Percentiles rank a stretch among this genome's conserved stretches.
These are phyloP conservation scores for Saccostrea cuccullata DNA, from an alignment of 1,140 invertebrate species.

Conservation along the genomic window DNA sequence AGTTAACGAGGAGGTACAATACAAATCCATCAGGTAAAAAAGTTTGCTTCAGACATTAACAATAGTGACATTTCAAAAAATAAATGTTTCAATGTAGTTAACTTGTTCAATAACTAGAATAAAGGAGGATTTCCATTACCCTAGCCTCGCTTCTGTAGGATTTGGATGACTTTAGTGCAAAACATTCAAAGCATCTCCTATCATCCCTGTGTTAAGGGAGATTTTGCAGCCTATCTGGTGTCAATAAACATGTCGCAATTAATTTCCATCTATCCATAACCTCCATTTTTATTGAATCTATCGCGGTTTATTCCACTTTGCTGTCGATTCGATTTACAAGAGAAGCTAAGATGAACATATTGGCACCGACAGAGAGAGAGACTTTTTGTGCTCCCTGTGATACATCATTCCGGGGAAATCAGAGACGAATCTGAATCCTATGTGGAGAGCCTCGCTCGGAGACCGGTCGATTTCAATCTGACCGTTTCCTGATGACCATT, in stretches of 20 bases:
- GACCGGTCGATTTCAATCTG: background rate
- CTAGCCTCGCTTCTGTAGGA: background rate
- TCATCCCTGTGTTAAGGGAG: background rate
- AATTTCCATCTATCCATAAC: constrained; percentile 23
- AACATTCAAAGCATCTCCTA: background rate
- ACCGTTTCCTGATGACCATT: constrained; percentile 5
- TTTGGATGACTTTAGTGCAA: background rate
- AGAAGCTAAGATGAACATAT: constrained; percentile 23
- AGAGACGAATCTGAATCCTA: background rate
- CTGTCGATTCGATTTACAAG: constrained; percentile 21
- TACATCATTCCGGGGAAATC: background rate
- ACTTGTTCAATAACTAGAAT: too few relatives aligned
- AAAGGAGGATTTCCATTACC: background rate
- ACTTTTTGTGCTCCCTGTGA: constrained; percentile 1
- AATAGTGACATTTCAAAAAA: too few relatives aligned
- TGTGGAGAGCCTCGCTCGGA: background rate
- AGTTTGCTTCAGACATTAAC: too few relatives aligned
- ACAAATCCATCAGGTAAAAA: too few relatives aligned
- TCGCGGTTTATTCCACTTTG: constrained; percentile 9
- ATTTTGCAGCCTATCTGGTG: background rate
- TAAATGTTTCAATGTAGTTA: too few relatives aligned
- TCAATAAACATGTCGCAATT: constrained; percentile 36
- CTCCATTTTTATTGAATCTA: constrained; percentile 25
- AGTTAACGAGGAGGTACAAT: too few relatives aligned
- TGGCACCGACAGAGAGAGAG: background rate